phyloP scores from a whole-genome alignment of 2,113 vertebrate species.

The Malaclemys terrapin region DNA sequence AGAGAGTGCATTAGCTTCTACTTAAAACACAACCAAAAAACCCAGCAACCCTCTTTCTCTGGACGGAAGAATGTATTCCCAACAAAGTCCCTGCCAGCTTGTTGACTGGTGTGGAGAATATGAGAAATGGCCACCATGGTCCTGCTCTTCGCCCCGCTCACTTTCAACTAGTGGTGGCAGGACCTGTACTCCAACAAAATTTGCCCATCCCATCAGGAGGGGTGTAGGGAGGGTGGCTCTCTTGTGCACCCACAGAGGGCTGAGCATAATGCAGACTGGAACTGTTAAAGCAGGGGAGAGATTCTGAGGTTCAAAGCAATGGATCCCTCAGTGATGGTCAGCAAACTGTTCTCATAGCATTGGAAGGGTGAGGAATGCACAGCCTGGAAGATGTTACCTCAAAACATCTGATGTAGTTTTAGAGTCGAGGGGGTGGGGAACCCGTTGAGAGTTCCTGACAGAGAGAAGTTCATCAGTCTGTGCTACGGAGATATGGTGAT shows the following conservation, averaged over 20 bases:
- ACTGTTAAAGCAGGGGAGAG: neutral
- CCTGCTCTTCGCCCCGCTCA: neutral
- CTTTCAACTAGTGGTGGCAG: neutral
- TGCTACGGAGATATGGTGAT: slow-evolving; percentile 96
- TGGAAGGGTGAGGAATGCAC: neutral
- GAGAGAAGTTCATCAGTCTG: slow-evolving; percentile 93
- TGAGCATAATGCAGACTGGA: neutral
- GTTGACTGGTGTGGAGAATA: neutral
- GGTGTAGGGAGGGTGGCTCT: neutral
- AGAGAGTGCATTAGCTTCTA: too few relatives aligned
- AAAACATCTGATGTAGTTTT: slow-evolving; percentile 99
- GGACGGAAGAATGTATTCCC: too few relatives aligned
- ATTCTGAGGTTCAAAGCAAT: neutral
- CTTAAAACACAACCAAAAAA: too few relatives aligned
- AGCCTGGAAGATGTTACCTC: slow-evolving; percentile 81
- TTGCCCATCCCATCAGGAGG: fast-evolving
- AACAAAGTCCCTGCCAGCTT: too few relatives aligned
- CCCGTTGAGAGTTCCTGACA: slow-evolving; percentile 90
- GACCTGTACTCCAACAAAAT: neutral
- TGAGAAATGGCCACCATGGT: neutral
- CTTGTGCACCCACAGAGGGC: neutral
- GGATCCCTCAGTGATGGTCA: neutral
- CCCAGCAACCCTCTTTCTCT: too few relatives aligned
- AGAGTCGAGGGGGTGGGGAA: slow-evolving; percentile 95
- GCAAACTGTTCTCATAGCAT: neutral